Conservation (phyloP, 2,888 invertebrate genomes). For the Epinotia bilunana region DNA sequence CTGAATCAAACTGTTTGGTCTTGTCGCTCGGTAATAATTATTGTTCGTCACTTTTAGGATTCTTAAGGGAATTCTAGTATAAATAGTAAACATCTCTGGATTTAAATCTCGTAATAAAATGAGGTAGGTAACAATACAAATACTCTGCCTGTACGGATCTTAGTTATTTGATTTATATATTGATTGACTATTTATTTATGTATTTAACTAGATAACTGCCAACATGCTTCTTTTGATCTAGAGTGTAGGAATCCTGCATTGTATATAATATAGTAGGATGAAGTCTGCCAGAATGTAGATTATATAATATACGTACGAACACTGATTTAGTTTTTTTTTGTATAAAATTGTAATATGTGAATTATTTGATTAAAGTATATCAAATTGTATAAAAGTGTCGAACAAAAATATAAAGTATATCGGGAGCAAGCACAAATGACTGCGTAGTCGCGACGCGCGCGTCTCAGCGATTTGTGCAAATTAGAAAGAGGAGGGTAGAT, state of each 20-base stretch:
- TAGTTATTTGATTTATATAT: slow-evolving; percentile 12
- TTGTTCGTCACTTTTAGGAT: not conserved
- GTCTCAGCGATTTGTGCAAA: no score
- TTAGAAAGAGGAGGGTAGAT: no score
- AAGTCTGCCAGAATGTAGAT: slow-evolving; percentile 13
- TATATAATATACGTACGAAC: not conserved
- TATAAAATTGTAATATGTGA: not conserved
- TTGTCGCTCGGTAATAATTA: not conserved
- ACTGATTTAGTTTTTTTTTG: not conserved
- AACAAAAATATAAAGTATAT: not conserved
- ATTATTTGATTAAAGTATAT: not conserved
- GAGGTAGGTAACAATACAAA: no score
- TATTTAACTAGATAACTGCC: slow-evolving; percentile 37
- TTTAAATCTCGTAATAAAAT: no score
- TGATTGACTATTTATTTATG: slow-evolving; percentile 28
- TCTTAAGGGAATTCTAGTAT: no score
- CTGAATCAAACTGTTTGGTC: no score
- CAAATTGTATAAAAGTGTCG: not conserved
- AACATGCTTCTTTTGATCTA: slow-evolving; percentile 30
- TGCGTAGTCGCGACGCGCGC: no score
- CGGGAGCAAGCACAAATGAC: no score
- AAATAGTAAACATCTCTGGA: no score
- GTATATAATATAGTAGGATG: slow-evolving; percentile 28
- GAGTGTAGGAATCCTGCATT: slow-evolving; percentile 31
- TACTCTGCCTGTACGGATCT: not conserved